These are phyloP conservation scores for Cassiopea xamachana DNA, from an alignment of 30 jellyfish, hydroid and myxozoan species.

Conservation along the genomic window DNA sequence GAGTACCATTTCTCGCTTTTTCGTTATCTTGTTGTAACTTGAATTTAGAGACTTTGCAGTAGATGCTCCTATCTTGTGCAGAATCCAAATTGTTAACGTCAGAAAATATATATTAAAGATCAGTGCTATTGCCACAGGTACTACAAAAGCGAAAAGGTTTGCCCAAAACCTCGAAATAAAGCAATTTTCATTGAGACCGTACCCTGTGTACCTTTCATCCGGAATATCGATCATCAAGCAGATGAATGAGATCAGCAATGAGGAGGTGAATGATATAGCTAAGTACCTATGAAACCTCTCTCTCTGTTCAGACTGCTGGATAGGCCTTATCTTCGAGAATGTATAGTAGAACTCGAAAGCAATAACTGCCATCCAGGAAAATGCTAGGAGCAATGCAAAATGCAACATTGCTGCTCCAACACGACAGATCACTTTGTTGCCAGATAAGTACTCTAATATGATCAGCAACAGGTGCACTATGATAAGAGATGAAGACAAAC, in stretches of 20 bases:
- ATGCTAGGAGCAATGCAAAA: conserved; percentile 32
- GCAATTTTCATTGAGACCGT: conserved; percentile 48
- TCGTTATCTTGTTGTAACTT: background rate
- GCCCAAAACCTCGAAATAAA: conserved; percentile 57
- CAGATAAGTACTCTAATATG: background rate
- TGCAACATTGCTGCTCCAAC: conserved; percentile 38
- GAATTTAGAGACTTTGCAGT: conserved; percentile 1
- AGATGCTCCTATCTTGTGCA: background rate
- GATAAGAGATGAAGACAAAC: conserved; percentile 22
- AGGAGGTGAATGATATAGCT: conserved; percentile 8
- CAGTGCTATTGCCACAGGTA: conserved; percentile 38
- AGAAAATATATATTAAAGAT: conserved; percentile 27
- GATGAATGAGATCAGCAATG: conserved; percentile 3
- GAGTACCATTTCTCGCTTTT: conserved; percentile 27
- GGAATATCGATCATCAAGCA: conserved; percentile 61
- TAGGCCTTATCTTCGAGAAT: conserved; percentile 25
- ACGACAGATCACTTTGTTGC: conserved; percentile 29
- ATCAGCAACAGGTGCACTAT: conserved; percentile 10
- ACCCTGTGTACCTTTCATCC: conserved; percentile 48
- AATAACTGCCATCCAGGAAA: conserved; percentile 63
- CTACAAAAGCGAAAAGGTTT: conserved; percentile 52
- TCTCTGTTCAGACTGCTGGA: background rate
- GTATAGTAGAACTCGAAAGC: conserved; percentile 49
- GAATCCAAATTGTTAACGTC: conserved; percentile 25
- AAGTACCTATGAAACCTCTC: conserved; percentile 21